Base-by-base conservation (phyloP, 1,140 invertebrate species). In the Cherax quadricarinatus region DNA sequence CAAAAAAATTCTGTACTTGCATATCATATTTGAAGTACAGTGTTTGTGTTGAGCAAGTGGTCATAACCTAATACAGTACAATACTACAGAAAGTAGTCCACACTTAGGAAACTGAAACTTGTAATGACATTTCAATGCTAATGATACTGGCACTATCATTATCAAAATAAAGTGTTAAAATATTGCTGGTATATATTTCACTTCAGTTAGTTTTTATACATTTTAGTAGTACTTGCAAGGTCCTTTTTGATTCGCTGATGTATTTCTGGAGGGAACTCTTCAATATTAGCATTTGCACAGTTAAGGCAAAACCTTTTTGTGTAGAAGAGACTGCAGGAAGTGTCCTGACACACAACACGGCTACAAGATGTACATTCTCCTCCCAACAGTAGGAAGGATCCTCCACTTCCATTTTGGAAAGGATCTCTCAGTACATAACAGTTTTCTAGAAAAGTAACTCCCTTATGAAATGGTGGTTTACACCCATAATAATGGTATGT, bases 391-490 rank as follows among this genome's bases (percentile, higher is more conserved):
- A 97, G 94, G 94, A 97, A 96, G 95, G 97, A 96, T 57, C 96
- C 96, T 94, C 96, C 88, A 66, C 92, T 93, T 96, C 24, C 96
- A 96, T 1, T 96, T 95, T 96, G 96, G 94, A 98, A 98, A 5
- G 98, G 98, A 96, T 98, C 97, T 94, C 97, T 97, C 96, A 98
- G 97, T 0, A 98, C 95, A 95, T 97, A 98, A 92, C 96, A 96
- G 16, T 97, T 96, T 95, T 97, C 97, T 80, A 95, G 95, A 92
- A 97, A 96, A 91, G 94, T 94, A 12, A 97, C 94, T 57, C 95
- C 94, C 92, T 96, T 96, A 18, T 96, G 96, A 94, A 97, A 98
- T 4, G 97, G 96, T 75, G 97, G 97, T 93, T 96, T 95, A 7
- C 94, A 95, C 1, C 97, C 97, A 95, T 96, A 97, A 94, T 97